phyloP scores from a whole-genome alignment of 1,140 invertebrate genomes.

The Pachypeltis micranthus region DNA sequence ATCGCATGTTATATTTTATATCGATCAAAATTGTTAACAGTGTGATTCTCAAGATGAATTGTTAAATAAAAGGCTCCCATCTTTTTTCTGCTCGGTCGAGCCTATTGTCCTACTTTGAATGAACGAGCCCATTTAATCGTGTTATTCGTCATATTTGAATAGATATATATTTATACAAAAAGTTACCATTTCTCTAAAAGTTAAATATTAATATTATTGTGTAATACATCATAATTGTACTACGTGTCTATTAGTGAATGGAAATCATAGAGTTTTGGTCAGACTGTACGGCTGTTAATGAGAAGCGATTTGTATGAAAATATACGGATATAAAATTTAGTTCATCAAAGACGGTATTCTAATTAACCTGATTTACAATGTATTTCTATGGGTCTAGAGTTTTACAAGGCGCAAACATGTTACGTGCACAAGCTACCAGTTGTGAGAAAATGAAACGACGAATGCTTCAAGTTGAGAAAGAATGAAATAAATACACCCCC shows the following conservation, averaged over 20 bases:
- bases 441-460: no score
- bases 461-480: no score
- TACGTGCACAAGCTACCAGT: no score
- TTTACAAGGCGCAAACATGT: no score
- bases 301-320: constrained; percentile 5
- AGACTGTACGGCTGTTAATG: constrained; percentile 5
- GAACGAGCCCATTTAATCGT: background rate
- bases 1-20: constrained; percentile 9
- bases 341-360: background rate
- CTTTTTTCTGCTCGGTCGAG: background rate
- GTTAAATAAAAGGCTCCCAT: background rate
- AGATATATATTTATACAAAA: constrained; percentile 9
- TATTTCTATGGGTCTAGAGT: no score
- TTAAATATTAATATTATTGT: background rate
- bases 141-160: background rate
- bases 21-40: background rate
- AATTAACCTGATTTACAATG: background rate
- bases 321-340: background rate
- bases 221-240: background rate
- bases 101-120: background rate
- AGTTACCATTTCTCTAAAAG: constrained; percentile 5
- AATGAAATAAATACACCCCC: no score
- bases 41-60: background rate
- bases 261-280: background rate
- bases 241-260: constrained; percentile 2